Percentiles rank a stretch among this genome's conserved stretches.
Evolutionary conservation across 2,888 invertebrate species (phyloP).

Genomic region (Apamea epomidion): DNA sequence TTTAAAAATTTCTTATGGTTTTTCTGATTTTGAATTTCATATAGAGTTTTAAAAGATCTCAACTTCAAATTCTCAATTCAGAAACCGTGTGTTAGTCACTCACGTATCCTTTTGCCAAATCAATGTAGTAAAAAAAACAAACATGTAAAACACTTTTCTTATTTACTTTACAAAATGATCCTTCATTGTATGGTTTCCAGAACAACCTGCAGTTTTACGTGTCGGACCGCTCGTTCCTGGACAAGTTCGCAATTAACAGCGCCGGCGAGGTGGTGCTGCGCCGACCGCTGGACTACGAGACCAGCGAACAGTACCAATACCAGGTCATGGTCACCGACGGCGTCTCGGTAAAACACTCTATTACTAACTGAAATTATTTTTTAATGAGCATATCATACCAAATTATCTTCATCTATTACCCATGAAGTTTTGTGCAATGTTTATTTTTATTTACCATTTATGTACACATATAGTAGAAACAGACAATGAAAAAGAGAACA

Average conservation of each 20-base stretch:
- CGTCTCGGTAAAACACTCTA: conserved; percentile 84
- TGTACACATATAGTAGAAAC: no score
- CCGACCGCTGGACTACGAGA: conserved; percentile 95
- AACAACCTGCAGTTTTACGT: conserved; percentile 93
- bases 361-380: neutral
- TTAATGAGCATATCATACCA: neutral
- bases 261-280: conserved; percentile 95
- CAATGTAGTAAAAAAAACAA: neutral
- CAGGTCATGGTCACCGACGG: conserved; percentile 96
- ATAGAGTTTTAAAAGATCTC: neutral
- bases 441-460: no score
- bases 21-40: neutral
- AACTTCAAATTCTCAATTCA: neutral
- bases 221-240: conserved; percentile 93
- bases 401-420: neutral
- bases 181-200: conserved; percentile 74
- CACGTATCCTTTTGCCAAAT: neutral
- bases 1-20: neutral
- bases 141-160: neutral
- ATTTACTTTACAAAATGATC: neutral
- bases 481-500: no score
- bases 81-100: neutral
- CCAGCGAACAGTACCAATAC: conserved; percentile 93
- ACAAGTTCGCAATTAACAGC: conserved; percentile 94
- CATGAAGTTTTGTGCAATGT: neutral